Conservation (phyloP, 1,140 invertebrate species). For the Limonius californicus region DNA sequence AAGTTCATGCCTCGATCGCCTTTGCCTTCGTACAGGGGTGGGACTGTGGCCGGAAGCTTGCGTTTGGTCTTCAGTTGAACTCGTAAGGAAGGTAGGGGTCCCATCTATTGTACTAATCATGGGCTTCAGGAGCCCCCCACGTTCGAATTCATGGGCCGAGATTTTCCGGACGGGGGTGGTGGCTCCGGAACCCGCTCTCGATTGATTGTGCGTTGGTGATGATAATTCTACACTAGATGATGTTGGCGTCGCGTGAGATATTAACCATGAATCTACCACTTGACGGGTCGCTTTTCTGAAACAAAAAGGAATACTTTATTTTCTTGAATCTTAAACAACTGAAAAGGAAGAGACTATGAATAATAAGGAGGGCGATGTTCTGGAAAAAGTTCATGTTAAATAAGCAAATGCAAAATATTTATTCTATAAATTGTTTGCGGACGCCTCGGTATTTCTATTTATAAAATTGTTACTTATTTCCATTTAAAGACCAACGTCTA, state of each 20-base stretch:
- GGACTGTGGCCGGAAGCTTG: constrained; percentile 41
- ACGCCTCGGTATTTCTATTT: too few species aligned
- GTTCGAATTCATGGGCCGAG: constrained; percentile 92
- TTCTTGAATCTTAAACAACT: too few species aligned
- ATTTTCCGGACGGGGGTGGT: constrained; percentile 93
- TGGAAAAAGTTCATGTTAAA: too few species aligned
- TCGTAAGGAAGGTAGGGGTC: constrained; percentile 80
- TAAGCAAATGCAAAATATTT: too few species aligned
- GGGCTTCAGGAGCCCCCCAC: constrained; percentile 84
- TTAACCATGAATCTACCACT: constrained; percentile 87
- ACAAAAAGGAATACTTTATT: too few species aligned
- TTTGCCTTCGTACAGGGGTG: constrained; percentile 58
- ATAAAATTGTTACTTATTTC: too few species aligned
- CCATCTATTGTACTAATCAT: constrained; percentile 87
- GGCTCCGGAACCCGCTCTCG: constrained; percentile 68
- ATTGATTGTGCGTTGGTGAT: constrained; percentile 59
- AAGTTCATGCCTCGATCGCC: constrained; percentile 76
- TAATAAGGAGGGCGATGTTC: too few species aligned
- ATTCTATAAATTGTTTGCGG: too few species aligned
- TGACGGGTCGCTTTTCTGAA: constrained; percentile 85
- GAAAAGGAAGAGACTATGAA: too few species aligned
- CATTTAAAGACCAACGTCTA: too few species aligned
- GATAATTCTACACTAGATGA: constrained; percentile 54
- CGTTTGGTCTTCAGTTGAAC: constrained; percentile 39
- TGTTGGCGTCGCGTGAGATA: constrained; percentile 76